phyloP scores from a whole-genome alignment of 1,140 invertebrate species.

The Bombus pyrosoma region DNA sequence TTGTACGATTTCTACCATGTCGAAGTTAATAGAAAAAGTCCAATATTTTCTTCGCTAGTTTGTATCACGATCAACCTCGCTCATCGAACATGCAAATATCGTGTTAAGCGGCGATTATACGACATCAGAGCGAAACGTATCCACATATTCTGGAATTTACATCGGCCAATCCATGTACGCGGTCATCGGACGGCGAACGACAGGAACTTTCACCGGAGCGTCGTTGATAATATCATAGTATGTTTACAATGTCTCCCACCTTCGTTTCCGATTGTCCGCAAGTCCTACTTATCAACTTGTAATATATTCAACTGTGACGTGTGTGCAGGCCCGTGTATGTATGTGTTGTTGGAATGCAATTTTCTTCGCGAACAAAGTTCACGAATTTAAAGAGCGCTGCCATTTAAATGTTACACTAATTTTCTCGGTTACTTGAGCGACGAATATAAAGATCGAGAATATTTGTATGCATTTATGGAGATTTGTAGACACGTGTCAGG shows the following conservation, averaged over 20 bases:
- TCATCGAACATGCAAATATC: background rate
- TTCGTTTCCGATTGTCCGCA: constrained; percentile 48
- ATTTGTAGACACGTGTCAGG: background rate
- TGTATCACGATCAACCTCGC: background rate
- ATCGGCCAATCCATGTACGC: constrained; percentile 33
- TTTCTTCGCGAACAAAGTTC: background rate
- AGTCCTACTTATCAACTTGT: constrained; percentile 44
- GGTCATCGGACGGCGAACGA: constrained; percentile 40
- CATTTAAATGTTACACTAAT: background rate
- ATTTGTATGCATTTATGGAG: too few relatives aligned
- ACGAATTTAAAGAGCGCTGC: background rate
- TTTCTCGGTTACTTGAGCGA: background rate
- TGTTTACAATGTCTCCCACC: constrained; percentile 52
- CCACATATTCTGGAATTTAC: constrained; percentile 47
- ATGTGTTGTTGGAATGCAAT: background rate
- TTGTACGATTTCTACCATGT: background rate
- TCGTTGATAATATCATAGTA: constrained; percentile 56
- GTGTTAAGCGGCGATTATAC: background rate
- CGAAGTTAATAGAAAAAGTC: background rate
- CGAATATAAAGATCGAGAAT: background rate
- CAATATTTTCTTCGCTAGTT: background rate
- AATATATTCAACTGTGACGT: constrained; percentile 24
- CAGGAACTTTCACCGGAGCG: constrained; percentile 61
- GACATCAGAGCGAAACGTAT: constrained; percentile 30
- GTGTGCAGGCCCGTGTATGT: background rate